phyloP scores from a whole-genome alignment of 2,888 invertebrate genomes.

The Xylota segnis region DNA sequence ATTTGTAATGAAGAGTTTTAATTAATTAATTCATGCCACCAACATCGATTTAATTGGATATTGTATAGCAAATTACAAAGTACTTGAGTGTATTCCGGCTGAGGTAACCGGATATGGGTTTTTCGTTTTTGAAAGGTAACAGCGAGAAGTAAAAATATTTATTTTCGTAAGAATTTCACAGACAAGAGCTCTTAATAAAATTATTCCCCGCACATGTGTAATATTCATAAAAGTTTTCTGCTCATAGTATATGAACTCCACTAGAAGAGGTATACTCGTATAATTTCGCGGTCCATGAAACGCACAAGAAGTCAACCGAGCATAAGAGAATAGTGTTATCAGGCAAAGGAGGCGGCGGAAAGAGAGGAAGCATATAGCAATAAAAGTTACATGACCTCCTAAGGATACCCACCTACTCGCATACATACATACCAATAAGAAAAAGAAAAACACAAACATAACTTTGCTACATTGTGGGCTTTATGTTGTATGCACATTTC shows the following conservation, averaged over 20 bases:
- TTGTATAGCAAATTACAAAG: slow-evolving; percentile 12
- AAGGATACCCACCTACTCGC: too few species aligned
- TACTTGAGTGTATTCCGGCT: neutral
- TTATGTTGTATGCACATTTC: slow-evolving; percentile 22
- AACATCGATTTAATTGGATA: slow-evolving; percentile 35
- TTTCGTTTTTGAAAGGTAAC: slow-evolving; percentile 9
- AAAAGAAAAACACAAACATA: neutral
- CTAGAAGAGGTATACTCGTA: neutral
- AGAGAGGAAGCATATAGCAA: slow-evolving; percentile 38
- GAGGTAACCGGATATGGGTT: neutral
- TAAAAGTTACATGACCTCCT: slow-evolving; percentile 48
- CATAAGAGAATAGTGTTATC: slow-evolving; percentile 37
- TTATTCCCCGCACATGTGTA: slow-evolving; percentile 29
- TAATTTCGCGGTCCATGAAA: slow-evolving; percentile 55
- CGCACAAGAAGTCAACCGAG: slow-evolving; percentile 35
- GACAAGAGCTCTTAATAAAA: slow-evolving; percentile 23
- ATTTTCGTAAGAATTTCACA: neutral
- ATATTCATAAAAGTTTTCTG: slow-evolving; percentile 25
- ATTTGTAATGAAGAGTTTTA: neutral
- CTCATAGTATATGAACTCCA: slow-evolving; percentile 1
- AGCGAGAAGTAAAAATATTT: neutral
- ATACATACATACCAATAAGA: slow-evolving; percentile 28
- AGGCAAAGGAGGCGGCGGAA: slow-evolving; percentile 11
- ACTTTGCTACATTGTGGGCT: slow-evolving; percentile 14
- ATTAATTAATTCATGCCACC: slow-evolving; percentile 34